phyloP scores from a whole-genome alignment of 35 echinoderm and acorn worm species.

The Anneissia japonica region DNA sequence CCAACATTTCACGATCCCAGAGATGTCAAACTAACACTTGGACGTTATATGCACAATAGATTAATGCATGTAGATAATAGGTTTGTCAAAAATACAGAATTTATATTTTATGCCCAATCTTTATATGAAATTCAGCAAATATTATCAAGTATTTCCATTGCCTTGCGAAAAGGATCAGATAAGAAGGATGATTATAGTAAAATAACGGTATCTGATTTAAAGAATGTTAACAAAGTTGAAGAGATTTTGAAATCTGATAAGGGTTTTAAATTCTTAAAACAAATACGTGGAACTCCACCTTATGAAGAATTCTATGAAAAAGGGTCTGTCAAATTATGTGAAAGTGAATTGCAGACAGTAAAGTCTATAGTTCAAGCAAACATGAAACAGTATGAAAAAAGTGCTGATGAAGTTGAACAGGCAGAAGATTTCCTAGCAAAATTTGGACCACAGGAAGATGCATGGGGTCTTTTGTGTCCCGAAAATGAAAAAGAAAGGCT shows the following conservation, averaged over 20 bases:
- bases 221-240: constrained; percentile 29
- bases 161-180: constrained; percentile 30
- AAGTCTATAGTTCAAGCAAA: constrained; percentile 38
- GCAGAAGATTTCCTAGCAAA: constrained; percentile 22
- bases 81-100: constrained; percentile 45
- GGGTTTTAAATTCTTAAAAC: constrained; percentile 57
- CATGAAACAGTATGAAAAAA: constrained; percentile 29
- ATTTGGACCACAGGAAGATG: constrained; percentile 31
- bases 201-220: constrained; percentile 27
- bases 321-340: constrained; percentile 5
- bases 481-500: constrained; percentile 38
- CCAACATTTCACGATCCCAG: constrained; percentile 29
- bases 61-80: constrained; percentile 49
- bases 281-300: constrained; percentile 62
- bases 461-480: constrained; percentile 45
- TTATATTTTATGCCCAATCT: constrained; percentile 63
- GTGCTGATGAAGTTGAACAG: constrained; percentile 34
- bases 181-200: not conserved
- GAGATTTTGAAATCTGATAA: constrained; percentile 49
- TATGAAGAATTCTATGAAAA: constrained; percentile 40
- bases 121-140: constrained; percentile 44
- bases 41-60: constrained; percentile 34
- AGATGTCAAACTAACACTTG: constrained; percentile 22
- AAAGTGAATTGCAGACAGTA: constrained; percentile 1
- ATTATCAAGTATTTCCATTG: constrained; percentile 57